Evolutionary conservation across 2,797 vertebrate genomes (phyloP).

Genomic region (Schizopygopsis malacanthus): DNA sequence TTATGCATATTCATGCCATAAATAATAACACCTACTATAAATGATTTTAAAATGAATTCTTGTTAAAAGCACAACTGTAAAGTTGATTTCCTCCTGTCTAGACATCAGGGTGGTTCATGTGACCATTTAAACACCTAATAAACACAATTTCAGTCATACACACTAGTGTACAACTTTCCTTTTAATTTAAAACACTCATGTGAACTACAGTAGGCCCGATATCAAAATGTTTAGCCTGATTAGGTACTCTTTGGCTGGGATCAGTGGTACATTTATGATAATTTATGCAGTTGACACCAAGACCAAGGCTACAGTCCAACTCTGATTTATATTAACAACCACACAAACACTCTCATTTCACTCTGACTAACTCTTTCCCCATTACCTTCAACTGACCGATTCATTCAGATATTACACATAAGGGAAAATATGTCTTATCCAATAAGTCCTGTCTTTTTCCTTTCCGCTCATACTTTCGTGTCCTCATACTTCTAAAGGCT

Average conservation of each 20-base stretch:
- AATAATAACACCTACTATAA: background rate
- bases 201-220: background rate
- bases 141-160: background rate
- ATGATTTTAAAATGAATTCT: background rate
- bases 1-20: background rate
- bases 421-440: constrained; percentile 55
- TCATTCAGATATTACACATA: constrained; percentile 49
- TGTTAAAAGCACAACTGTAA: constrained; percentile 6
- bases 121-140: constrained; percentile 19
- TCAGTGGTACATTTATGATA: constrained; percentile 72
- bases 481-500: constrained; percentile 22
- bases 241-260: constrained; percentile 59
- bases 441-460: constrained; percentile 37
- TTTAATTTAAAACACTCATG: background rate
- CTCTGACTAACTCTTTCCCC: constrained; percentile 36
- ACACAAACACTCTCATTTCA: background rate
- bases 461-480: constrained; percentile 17
- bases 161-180: background rate
- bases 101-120: background rate
- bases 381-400: constrained; percentile 50
- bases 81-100: constrained; percentile 14
- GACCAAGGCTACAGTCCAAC: constrained; percentile 69
- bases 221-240: constrained; percentile 40
- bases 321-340: constrained; percentile 51
- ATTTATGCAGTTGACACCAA: constrained; percentile 72